Evolutionary conservation across 2,797 vertebrate genomes (phyloP).

Genomic region (Muscicapa striata): DNA sequence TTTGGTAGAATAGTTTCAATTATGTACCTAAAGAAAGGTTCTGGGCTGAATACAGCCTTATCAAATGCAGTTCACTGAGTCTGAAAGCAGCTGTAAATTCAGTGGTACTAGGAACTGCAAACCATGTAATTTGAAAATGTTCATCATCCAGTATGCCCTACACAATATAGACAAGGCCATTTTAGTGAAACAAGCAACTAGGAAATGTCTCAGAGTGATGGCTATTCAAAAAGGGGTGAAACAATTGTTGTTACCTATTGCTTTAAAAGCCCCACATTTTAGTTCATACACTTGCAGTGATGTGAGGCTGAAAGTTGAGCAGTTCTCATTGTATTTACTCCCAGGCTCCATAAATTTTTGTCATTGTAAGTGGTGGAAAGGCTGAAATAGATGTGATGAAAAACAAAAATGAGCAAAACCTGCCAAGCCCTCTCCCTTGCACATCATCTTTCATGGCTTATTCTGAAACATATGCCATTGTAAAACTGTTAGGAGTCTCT

Average conservation of each 20-base stretch:
- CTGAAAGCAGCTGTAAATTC: slow-evolving; percentile 73
- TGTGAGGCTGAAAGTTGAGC: neutral
- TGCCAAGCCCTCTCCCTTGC: neutral
- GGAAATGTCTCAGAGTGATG: slow-evolving; percentile 7
- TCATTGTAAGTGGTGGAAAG: neutral
- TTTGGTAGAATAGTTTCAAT: slow-evolving; percentile 76
- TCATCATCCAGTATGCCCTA: slow-evolving; percentile 59
- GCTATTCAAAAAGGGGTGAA: neutral
- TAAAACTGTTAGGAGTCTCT: neutral
- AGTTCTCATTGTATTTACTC: neutral
- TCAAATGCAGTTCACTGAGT: slow-evolving; percentile 72
- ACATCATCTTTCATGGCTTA: neutral
- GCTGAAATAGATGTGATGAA: slow-evolving; percentile 5
- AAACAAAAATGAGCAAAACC: neutral
- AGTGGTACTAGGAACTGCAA: slow-evolving; percentile 64
- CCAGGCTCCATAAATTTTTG: neutral
- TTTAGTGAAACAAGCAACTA: slow-evolving; percentile 52
- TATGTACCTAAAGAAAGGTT: slow-evolving; percentile 67
- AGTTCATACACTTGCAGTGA: neutral
- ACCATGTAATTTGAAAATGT: slow-evolving; percentile 76
- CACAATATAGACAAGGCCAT: slow-evolving; percentile 55
- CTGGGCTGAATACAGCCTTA: slow-evolving; percentile 61
- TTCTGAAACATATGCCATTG: neutral
- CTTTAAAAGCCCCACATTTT: neutral
- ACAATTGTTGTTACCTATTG: neutral